Base-by-base conservation (phyloP, 1,140 invertebrate species). In the Macrobrachium rosenbergii region DNA sequence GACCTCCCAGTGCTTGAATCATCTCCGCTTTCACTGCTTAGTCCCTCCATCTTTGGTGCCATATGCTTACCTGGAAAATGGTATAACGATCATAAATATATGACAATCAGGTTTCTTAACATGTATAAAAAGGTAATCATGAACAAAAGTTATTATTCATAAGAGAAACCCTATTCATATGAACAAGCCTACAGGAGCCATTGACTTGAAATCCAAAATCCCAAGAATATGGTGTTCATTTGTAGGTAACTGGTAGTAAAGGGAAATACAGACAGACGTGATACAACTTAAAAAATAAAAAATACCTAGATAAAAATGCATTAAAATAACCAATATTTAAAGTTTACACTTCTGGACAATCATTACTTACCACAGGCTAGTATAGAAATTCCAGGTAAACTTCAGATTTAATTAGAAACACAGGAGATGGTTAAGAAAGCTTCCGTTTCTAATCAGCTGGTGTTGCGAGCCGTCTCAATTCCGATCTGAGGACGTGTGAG, bases 11-110 rank as follows among this genome's bases (percentile, higher is more conserved):
- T n/a, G n/a, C 52, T 62, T 2, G 82, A 84, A 37, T 84, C 82
- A 11, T 84, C 82, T 11, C 82, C 69, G 64, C 82, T 84, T 43
- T 84, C 82, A 45, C 72, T 52, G 60, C 72, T 76, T 23, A 84
- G n/a, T n/a, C 82, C 82, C 52, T 84, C 82, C 58, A 84, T 64
- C 60, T 77, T 84, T 37, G 82, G 82, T 16, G 60, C n/a, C 82
- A 84, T 77, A 37, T 52, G 59, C 28, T 37, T 3, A 77, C 60
- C 73, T 77, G 43, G 7, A 11, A 28, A 58, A 37, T 58, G 52
- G 52, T 37, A 37, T 3, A 37, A 37, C 28, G 3, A 37, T 37
- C 28, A 37, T 37, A 37, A 37, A 37, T 37, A 37, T 37, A 37
- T 37, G 28, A 37, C 1, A 37, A 37, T 37, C 28, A 37, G 28